These are phyloP conservation scores for Drosophila lacteicornis DNA, from an alignment of 1,140 invertebrate genomes.

Conservation along the genomic window DNA sequence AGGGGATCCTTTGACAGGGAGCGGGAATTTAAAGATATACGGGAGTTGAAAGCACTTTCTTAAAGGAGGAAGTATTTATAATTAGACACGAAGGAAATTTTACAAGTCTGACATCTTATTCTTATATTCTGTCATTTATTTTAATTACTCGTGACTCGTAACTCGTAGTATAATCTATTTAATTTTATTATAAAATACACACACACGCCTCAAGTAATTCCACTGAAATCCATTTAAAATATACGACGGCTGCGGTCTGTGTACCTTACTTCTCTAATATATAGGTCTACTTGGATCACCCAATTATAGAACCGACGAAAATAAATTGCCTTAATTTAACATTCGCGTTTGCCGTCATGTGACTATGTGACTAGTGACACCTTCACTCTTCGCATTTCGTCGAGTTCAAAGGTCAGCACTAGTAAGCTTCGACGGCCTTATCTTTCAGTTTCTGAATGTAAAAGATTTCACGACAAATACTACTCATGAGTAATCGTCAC, in stretches of 20 bases:
- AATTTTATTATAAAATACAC: no score
- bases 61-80: no score
- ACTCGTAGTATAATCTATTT: no score
- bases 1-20: background rate
- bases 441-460: slow-evolving; percentile 24
- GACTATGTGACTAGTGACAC: slow-evolving; percentile 38
- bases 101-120: no score
- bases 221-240: slow-evolving; percentile 7
- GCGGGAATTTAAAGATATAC: background rate
- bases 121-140: no score
- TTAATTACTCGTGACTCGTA: background rate
- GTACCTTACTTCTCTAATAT: slow-evolving; percentile 1
- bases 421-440: slow-evolving; percentile 16
- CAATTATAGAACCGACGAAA: slow-evolving; percentile 42
- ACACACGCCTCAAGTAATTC: background rate
- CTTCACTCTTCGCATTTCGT: slow-evolving; percentile 12
- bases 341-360: slow-evolving; percentile 39
- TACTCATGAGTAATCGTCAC: slow-evolving; percentile 68
- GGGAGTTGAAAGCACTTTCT: background rate
- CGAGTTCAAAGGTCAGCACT: slow-evolving; percentile 35
- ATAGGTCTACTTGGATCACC: slow-evolving; percentile 22
- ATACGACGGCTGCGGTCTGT: background rate
- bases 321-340: slow-evolving; percentile 51
- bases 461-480: slow-evolving; percentile 30
- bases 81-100: no score